phyloP scores from a whole-genome alignment of 2,113 vertebrate species.

The Microtus oregoni region DNA sequence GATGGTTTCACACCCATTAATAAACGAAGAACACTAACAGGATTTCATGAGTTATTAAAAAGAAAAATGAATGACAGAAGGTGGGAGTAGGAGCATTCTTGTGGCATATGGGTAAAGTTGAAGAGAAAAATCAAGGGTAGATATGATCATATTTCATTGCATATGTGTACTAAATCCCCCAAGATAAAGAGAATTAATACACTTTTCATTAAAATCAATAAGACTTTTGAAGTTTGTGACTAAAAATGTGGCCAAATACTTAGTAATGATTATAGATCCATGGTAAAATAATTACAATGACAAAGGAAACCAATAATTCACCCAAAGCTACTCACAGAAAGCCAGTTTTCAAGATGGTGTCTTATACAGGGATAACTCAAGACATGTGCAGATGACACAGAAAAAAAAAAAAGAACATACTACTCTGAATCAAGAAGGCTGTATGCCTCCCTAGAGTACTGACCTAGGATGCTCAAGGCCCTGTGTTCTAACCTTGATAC shows the following conservation, averaged over 20 bases:
- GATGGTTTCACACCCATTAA: not conserved
- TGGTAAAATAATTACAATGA: not conserved
- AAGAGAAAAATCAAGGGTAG: not conserved
- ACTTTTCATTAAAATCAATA: not conserved
- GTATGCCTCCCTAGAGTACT: not conserved
- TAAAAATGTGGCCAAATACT: not conserved
- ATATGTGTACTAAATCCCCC: not conserved
- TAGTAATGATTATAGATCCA: not conserved
- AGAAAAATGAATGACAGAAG: not conserved
- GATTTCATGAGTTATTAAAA: not conserved
- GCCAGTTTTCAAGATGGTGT: not conserved
- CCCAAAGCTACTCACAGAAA: not conserved
- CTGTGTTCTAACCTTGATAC: not conserved
- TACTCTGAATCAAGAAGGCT: not conserved
- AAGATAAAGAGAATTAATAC: not conserved
- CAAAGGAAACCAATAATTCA: not conserved
- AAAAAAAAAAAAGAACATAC: fast-evolving
- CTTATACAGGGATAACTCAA: not conserved
- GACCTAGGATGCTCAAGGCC: not conserved
- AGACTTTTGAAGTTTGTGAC: not conserved
- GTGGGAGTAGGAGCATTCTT: not conserved
- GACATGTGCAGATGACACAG: not conserved
- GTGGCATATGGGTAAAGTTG: not conserved
- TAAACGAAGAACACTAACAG: not conserved
- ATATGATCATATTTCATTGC: not conserved